Base-by-base conservation (phyloP, 2,113 vertebrate species). In the Odobenus rosmarus region DNA sequence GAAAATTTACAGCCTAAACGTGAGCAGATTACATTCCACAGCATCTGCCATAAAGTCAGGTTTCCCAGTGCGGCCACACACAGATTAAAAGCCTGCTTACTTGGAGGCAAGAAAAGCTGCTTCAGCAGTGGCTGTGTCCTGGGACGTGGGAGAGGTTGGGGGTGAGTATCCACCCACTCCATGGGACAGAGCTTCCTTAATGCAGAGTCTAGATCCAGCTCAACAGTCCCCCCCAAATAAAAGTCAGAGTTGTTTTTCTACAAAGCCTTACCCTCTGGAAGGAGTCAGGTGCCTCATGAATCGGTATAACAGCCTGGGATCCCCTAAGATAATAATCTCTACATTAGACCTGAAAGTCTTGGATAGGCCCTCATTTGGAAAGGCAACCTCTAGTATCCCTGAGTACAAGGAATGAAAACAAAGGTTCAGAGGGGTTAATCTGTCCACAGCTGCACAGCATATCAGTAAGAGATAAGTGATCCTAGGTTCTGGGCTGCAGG, bases 1-100 rank as follows among this genome's bases (percentile, higher is more conserved):
- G 89, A 76, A 96, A 96, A 96, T 93, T 84, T 95, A 93, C 67
- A 93, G 71, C 69, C 93, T 82, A 39, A 84, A 94, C 16, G 39
- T 96, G 96, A 95, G 80, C 87, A 59, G 92, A 90, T 90, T 97
- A 83, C 4, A 1, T 76, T 95, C 79, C 72, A 39, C 7, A 16
- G 92, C 31, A 80, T 62, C 80, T 76, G 83, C 62, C n/a, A 5
- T 57, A 7, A 67, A 92, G 80, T 55, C 76, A 55, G 92, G 57
- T 72, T 72, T 72, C 86, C 83, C 59, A 18, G 10, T 4, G 76
- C 16, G 12, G 87, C 92, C 96, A 64, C 90, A 93, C 57, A 87
- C 39, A 64, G 92, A 95, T 67, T 89, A 62, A 71, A 96, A 92
- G 84, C 92, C 81, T 67, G 4, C 39, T 76, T 76, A 87, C 83